Percentiles rank a stretch among this genome's conserved stretches.
Conservation (phyloP, 2,888 invertebrate genomes). For the Cephalotes varians region DNA sequence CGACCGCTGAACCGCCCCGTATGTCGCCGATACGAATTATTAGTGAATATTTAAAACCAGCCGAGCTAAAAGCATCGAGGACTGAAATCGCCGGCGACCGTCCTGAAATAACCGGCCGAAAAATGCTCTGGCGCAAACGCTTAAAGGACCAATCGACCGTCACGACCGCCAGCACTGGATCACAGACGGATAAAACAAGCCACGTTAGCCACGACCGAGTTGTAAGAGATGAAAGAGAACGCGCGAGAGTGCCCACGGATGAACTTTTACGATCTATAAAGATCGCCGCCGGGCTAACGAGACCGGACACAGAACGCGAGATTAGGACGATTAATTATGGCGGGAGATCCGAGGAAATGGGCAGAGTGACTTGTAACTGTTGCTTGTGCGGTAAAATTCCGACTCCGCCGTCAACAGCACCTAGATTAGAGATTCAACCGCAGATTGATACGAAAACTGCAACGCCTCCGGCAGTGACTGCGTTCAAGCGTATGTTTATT, state of each 20-base stretch:
- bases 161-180: neutral
- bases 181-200: constrained; percentile 55
- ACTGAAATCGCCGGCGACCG: constrained; percentile 14
- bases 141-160: constrained; percentile 41
- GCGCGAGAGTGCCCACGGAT: constrained; percentile 9
- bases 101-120: constrained; percentile 44
- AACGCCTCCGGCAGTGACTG: neutral
- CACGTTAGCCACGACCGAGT: constrained; percentile 50
- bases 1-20: constrained; percentile 40
- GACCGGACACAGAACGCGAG: constrained; percentile 55
- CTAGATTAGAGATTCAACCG: neutral
- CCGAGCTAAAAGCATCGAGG: neutral
- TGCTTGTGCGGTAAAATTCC: constrained; percentile 60
- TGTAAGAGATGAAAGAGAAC: constrained; percentile 4
- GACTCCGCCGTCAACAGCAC: neutral
- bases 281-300: constrained; percentile 16
- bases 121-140: constrained; percentile 20
- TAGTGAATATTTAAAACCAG: constrained; percentile 16
- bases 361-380: constrained; percentile 57
- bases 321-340: constrained; percentile 60
- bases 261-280: constrained; percentile 41
- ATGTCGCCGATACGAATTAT: constrained; percentile 1
- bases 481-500: neutral
- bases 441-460: neutral
- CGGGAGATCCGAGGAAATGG: neutral